Conservation (phyloP, 2,888 invertebrate species). For the Phyto melanocephala region DNA sequence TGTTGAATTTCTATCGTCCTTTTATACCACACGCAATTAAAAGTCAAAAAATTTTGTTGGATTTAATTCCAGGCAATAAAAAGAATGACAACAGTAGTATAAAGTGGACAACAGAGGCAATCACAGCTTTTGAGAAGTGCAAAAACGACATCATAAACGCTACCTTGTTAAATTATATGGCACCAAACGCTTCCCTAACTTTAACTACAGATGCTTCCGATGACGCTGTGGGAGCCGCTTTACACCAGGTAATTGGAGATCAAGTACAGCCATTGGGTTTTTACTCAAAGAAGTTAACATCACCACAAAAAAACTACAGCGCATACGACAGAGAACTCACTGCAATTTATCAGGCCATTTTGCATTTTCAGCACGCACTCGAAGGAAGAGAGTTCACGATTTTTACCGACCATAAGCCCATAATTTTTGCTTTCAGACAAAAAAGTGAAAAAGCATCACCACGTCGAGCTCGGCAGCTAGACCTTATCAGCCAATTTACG, state of each 20-base stretch:
- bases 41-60: not conserved
- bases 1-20: not conserved
- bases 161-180: not conserved
- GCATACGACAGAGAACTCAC: not conserved
- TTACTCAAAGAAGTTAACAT: not conserved
- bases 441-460: not conserved
- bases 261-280: not conserved
- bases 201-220: not conserved
- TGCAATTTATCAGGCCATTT: not conserved
- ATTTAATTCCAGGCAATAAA: not conserved
- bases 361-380: not conserved
- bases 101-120: not conserved
- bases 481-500: not conserved
- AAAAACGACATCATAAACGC: not conserved
- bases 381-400: not conserved
- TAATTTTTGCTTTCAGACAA: not conserved
- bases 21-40: not conserved
- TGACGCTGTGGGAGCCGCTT: not conserved
- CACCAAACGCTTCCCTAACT: not conserved
- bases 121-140: not conserved
- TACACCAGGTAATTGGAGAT: not conserved
- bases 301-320: not conserved
- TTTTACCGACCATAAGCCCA: not conserved
- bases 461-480: not conserved
- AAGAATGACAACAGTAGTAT: not conserved